Percentiles rank a stretch among this genome's conserved stretches.
These are phyloP conservation scores for Anagyrus pseudococci DNA, from an alignment of 2,888 invertebrate genomes.

Conservation along the genomic window DNA sequence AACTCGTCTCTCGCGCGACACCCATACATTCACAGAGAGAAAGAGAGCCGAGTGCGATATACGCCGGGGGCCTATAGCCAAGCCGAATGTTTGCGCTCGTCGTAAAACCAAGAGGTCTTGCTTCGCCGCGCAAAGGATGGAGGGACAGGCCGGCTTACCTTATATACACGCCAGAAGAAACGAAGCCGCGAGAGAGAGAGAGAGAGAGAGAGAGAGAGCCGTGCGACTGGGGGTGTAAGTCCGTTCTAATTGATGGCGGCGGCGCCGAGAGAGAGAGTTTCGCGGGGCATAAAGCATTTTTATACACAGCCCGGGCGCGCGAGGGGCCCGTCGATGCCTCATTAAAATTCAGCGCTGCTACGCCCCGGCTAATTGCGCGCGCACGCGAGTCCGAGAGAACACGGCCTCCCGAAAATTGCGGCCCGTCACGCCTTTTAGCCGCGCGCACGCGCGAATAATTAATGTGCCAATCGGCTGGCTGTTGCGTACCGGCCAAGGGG, in stretches of 20 bases:
- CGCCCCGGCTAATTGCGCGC: slow-evolving; percentile 42
- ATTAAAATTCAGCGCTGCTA: slow-evolving; percentile 53
- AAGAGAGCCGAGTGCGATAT: too few relatives aligned
- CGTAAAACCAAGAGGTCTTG: slow-evolving; percentile 17
- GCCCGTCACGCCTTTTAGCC: slow-evolving; percentile 38
- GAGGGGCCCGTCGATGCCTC: slow-evolving; percentile 47
- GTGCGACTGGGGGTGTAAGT: slow-evolving; percentile 31
- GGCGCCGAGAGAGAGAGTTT: slow-evolving; percentile 51
- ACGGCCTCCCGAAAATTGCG: slow-evolving; percentile 32
- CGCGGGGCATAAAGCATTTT: slow-evolving; percentile 55
- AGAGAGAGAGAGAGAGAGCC: slow-evolving; percentile 14
- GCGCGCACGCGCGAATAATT: slow-evolving; percentile 35
- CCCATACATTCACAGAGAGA: too few relatives aligned
- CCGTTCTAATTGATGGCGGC: slow-evolving; percentile 52
- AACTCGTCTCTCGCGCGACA: too few relatives aligned
- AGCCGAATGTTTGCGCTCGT: too few relatives aligned
- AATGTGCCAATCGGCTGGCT: slow-evolving; percentile 38
- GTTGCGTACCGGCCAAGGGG: too few relatives aligned
- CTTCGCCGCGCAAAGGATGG: neutral
- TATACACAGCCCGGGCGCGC: slow-evolving; percentile 44
- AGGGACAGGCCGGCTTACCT: too few relatives aligned
- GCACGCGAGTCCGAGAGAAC: slow-evolving; percentile 6
- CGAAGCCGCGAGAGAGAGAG: slow-evolving; percentile 1
- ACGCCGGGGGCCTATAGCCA: too few relatives aligned
- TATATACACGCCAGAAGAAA: slow-evolving; percentile 1